These are phyloP conservation scores for Clusia tigrina DNA, from an alignment of 2,888 invertebrate species.

Conservation along the genomic window DNA sequence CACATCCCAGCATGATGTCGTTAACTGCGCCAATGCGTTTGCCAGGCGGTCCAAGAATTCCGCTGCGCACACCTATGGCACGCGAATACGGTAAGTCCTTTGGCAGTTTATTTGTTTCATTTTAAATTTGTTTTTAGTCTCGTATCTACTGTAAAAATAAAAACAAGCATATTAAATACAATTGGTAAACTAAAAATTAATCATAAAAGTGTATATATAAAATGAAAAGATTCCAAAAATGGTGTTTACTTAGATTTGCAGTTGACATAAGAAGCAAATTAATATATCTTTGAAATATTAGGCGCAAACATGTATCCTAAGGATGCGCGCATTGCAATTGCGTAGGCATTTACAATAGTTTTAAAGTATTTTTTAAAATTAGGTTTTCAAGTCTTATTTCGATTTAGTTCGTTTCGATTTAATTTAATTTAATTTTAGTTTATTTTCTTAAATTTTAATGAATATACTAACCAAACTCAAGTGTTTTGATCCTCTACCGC, in stretches of 20 bases:
- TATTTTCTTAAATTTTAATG: constrained; percentile 4
- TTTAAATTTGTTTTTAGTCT: constrained; percentile 3
- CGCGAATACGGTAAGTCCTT: constrained; percentile 88
- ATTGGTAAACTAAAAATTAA: no score
- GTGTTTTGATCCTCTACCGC: neutral
- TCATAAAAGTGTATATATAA: no score
- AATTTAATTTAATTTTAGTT: no score
- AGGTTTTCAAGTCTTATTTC: neutral
- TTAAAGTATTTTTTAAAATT: constrained; percentile 2
- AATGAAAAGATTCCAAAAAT: no score
- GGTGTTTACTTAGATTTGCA: constrained; percentile 13
- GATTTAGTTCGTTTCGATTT: constrained; percentile 3
- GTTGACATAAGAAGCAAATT: constrained; percentile 14
- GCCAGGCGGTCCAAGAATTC: constrained; percentile 65
- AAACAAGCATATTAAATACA: no score
- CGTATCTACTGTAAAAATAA: no score
- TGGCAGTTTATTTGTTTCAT: neutral
- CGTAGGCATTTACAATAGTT: constrained; percentile 18
- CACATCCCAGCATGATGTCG: constrained; percentile 77
- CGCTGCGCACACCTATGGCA: constrained; percentile 72
- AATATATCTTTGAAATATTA: constrained; percentile 1
- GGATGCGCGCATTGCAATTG: constrained; percentile 18
- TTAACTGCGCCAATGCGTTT: constrained; percentile 72
- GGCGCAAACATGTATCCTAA: constrained; percentile 8
- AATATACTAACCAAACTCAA: constrained; percentile 18